phyloP scores from a whole-genome alignment of 2,888 invertebrate species.

The Nematopogon swammerdamellus region DNA sequence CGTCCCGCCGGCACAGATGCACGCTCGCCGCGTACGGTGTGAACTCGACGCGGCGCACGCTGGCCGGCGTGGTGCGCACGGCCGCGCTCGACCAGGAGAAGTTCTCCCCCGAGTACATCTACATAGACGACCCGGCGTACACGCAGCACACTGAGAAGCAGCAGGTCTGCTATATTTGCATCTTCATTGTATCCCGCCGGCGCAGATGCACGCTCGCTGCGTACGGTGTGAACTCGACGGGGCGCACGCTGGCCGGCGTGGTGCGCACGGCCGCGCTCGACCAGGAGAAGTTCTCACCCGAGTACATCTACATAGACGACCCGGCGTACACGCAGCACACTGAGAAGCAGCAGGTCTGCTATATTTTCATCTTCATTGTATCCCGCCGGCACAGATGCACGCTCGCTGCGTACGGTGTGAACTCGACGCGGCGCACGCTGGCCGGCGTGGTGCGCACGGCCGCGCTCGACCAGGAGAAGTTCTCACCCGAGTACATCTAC shows the following conservation, averaged over 20 bases:
- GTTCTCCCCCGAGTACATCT: conserved; percentile 38
- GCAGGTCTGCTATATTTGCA: neutral
- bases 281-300: conserved; percentile 33
- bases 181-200: neutral
- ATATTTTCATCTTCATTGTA: neutral
- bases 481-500: conserved; percentile 40
- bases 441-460: too few relatives aligned
- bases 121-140: conserved; percentile 43
- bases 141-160: conserved; percentile 3
- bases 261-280: conserved; percentile 17
- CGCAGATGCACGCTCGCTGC: neutral
- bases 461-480: conserved; percentile 32
- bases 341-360: neutral
- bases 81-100: conserved; percentile 30
- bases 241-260: neutral
- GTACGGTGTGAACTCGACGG: neutral
- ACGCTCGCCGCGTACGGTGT: neutral
- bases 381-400: neutral
- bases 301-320: conserved; percentile 48
- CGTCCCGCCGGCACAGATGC: too few relatives aligned
- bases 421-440: too few relatives aligned
- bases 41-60: neutral
- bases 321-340: conserved; percentile 23
- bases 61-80: neutral
- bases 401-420: too few relatives aligned